phyloP scores from a whole-genome alignment of 2,888 invertebrate species.

The Zelleria hepariella region DNA sequence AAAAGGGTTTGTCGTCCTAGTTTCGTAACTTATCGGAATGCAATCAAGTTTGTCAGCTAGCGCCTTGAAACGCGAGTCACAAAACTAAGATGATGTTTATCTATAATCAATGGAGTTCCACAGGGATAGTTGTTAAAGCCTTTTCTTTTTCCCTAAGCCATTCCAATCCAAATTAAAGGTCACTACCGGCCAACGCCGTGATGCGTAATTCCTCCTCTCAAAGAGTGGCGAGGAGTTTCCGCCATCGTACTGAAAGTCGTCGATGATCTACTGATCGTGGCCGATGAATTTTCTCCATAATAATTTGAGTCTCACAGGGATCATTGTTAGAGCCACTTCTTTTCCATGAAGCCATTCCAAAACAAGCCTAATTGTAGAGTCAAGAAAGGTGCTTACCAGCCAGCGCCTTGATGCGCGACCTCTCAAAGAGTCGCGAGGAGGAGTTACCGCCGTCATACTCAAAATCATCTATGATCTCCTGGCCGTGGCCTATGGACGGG shows the following conservation, averaged over 20 bases:
- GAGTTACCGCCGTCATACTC: constrained; percentile 99
- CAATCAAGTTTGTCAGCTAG: too few species aligned
- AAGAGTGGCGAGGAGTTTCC: constrained; percentile 98
- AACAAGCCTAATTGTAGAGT: neutral
- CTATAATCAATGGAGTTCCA: neutral
- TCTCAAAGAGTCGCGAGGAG: constrained; percentile 98
- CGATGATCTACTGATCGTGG: constrained; percentile 92
- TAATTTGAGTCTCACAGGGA: neutral
- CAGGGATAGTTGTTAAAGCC: neutral
- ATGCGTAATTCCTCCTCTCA: constrained; percentile 99
- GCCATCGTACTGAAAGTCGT: constrained; percentile 99
- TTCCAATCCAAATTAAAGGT: neutral
- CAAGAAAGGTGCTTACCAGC: constrained; percentile 78
- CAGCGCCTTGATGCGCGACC: constrained; percentile 98
- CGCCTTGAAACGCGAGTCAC: too few species aligned
- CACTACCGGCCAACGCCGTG: constrained; percentile 95
- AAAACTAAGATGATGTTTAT: too few species aligned
- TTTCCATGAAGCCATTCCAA: neutral
- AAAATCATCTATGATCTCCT: constrained; percentile 96
- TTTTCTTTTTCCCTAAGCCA: neutral
- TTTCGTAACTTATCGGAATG: too few species aligned
- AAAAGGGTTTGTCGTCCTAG: too few species aligned
- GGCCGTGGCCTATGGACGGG: constrained; percentile 87
- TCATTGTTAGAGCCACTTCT: neutral
- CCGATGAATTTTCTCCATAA: constrained; percentile 77